Conservation (phyloP, 2,888 invertebrate genomes). For the Hypomecis punctinalis region DNA sequence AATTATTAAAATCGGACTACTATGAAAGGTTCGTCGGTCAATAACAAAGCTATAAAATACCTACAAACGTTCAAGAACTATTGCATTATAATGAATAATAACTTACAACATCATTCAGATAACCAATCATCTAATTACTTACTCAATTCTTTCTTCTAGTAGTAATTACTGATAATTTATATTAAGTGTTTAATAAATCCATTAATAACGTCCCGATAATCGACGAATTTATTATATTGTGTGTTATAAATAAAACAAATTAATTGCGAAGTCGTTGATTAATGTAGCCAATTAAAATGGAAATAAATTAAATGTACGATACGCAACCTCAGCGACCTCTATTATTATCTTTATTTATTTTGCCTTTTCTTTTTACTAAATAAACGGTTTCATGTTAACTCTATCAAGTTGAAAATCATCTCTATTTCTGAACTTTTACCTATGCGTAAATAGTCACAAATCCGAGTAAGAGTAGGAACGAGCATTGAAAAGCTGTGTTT, state of each 20-base stretch:
- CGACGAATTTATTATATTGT: constrained; percentile 47
- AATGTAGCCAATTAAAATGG: constrained; percentile 48
- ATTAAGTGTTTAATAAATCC: constrained; percentile 17
- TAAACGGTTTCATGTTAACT: background rate
- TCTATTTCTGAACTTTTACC: too few relatives aligned
- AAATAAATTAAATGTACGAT: constrained; percentile 38
- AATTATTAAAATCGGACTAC: too few relatives aligned
- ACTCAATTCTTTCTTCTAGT: background rate
- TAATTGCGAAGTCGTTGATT: constrained; percentile 48
- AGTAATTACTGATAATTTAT: constrained; percentile 8
- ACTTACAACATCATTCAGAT: too few relatives aligned
- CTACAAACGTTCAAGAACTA: too few relatives aligned
- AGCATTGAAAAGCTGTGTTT: too few relatives aligned
- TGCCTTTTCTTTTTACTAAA: background rate
- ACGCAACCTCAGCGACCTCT: constrained; percentile 15
- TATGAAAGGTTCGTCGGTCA: too few relatives aligned
- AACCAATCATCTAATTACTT: too few relatives aligned
- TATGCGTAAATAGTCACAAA: too few relatives aligned
- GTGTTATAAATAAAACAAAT: constrained; percentile 44
- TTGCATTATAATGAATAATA: too few relatives aligned
- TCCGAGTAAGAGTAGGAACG: too few relatives aligned
- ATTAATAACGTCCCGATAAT: constrained; percentile 38
- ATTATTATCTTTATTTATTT: constrained; percentile 15
- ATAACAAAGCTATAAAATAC: too few relatives aligned
- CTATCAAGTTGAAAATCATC: too few relatives aligned